Base-by-base conservation (phyloP, 1,140 invertebrate species). In the Coelopa frigida region DNA sequence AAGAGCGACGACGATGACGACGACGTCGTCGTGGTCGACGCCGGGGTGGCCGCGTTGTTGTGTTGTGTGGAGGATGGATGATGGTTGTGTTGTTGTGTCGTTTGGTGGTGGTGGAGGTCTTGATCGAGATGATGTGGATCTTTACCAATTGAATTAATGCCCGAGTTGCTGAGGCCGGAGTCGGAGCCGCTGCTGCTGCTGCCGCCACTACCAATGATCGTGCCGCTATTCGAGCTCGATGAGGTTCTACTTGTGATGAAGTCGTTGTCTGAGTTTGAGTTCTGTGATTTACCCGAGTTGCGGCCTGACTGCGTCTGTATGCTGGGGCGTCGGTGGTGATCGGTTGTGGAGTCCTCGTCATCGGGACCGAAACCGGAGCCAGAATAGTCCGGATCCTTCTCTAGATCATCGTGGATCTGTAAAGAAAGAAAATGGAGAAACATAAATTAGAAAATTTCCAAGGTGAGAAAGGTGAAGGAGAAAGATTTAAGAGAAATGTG, bases 341-440 rank as follows among this genome's bases (percentile, higher is more conserved):
- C 58, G 36, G 61, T 57, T 45, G 56, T 51, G 38, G 65, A 64
- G 58, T 82, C 80, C 53, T 83, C 81, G 70, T 82, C 81, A 60
- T 81, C 79, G 35, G 81, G 81, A 47, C 81, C 81, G 65, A 77
- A 76, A 21, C 81, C 81, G 56, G 80, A 83, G 50, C 81, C 81
- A 55, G 80, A 82, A 42, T 80, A 78, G 68, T 84, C 79, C 40
- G 81, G 71, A 53, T 83, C 81, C 66, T 79, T 76, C 46, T 69
- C 66, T 68, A 69, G 55, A 69, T 69, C 66, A 49, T 69, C 66
- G 53, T 75, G 73, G 50, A 75, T 69, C 61, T 78, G 49, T 14
- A 63, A 55, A 15, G 3, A 42, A 5, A 44, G 10, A 46, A 41
- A 29, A 47, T 11, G 41, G n/a, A 24, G 33, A 35, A 39, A 49